Conservation (phyloP, 2,113 vertebrate species). For the Brachypteracias leptosomus region DNA sequence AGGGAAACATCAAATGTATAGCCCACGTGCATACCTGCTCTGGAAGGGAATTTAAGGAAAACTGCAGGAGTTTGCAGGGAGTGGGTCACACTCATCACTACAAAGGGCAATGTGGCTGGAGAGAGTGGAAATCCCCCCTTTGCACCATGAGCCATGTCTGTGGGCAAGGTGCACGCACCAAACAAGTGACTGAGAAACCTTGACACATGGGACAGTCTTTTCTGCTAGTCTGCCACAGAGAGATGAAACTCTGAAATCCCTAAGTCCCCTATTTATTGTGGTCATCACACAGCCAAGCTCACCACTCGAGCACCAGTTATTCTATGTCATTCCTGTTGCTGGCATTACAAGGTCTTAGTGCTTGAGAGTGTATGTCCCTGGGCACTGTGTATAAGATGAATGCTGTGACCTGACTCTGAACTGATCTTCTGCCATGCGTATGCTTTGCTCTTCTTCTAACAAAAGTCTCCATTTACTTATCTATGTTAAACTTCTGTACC, state of each 20-base stretch:
- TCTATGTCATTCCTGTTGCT: background rate
- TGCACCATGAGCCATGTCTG: background rate
- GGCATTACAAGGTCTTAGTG: rapidly evolving
- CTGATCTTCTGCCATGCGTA: rapidly evolving
- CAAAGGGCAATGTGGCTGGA: background rate
- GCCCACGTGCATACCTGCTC: rapidly evolving
- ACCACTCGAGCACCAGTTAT: background rate
- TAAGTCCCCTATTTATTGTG: background rate
- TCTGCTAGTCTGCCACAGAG: rapidly evolving
- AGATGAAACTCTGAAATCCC: background rate
- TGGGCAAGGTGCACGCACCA: background rate
- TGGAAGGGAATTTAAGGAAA: background rate
- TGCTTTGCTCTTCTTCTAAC: background rate
- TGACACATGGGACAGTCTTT: background rate
- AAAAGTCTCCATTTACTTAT: background rate
- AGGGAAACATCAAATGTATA: background rate
- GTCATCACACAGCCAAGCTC: background rate
- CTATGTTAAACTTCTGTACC: background rate
- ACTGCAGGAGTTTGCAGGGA: background rate
- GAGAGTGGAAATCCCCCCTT: background rate
- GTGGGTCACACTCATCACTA: background rate
- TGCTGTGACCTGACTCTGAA: background rate
- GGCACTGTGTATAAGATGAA: rapidly evolving
- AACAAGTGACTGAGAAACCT: background rate
- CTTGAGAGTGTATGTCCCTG: rapidly evolving